A percentile compares a stretch with the other conserved stretches of the same genome.
Conservation (phyloP, 2,797 vertebrate species). For the Pachyuromys duprasi region DNA sequence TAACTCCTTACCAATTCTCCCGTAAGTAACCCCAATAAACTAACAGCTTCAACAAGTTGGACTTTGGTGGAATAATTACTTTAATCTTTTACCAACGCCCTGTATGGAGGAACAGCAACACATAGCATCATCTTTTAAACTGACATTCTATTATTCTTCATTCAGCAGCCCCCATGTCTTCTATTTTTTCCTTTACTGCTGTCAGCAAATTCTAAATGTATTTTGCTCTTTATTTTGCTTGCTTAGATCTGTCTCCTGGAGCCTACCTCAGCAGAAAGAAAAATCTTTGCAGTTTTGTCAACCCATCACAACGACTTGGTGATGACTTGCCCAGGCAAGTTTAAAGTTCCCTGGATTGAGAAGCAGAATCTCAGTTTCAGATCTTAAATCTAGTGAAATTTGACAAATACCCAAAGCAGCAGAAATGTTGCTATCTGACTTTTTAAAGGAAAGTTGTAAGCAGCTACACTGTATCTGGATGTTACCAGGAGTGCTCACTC, state of each 20-base stretch:
- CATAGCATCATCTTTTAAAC: background rate
- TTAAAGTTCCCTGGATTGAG: background rate
- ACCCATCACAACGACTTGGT: background rate
- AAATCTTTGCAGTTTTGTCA: background rate
- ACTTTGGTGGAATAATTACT: background rate
- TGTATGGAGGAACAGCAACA: background rate
- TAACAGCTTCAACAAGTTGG: background rate
- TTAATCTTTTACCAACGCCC: background rate
- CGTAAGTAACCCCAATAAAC: background rate
- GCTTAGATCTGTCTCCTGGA: background rate
- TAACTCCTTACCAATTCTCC: background rate
- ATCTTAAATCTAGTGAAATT: background rate
- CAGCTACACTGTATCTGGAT: background rate
- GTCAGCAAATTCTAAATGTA: background rate
- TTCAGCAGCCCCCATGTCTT: background rate
- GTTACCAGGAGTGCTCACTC: background rate
- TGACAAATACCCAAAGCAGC: background rate
- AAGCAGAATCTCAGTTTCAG: background rate
- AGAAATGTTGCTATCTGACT: background rate
- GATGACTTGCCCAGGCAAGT: background rate
- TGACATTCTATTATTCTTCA: background rate
- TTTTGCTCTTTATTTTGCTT: background rate
- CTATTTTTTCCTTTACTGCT: background rate
- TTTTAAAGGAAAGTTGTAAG: background rate
- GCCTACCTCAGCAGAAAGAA: background rate